These are phyloP conservation scores for Phasianus colchicus DNA, from an alignment of 2,113 vertebrate species.

Conservation along the genomic window DNA sequence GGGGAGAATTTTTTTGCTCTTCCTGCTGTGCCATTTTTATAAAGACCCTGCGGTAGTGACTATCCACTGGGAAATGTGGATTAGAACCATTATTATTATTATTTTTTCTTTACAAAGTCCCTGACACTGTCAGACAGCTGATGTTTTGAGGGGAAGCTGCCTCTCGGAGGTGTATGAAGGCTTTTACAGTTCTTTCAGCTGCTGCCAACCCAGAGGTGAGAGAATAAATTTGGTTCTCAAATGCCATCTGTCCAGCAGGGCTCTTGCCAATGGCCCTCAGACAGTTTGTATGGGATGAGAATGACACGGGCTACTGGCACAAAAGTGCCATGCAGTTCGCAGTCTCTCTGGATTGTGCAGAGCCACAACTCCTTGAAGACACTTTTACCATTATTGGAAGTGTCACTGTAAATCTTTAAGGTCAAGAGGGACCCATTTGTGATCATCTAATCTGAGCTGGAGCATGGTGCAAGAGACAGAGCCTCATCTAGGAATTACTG, in stretches of 20 bases:
- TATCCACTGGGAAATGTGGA: background rate
- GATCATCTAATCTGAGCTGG: background rate
- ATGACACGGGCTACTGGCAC: background rate
- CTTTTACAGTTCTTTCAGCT: background rate
- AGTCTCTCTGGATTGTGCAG: background rate
- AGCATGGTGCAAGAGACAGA: background rate
- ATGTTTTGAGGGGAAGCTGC: background rate
- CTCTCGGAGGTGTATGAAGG: background rate
- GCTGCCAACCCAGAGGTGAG: background rate
- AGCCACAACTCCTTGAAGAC: background rate
- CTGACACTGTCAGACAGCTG: background rate
- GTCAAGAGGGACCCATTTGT: background rate
- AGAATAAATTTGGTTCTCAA: background rate
- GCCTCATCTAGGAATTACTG: background rate
- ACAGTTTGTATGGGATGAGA: background rate
- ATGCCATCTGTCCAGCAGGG: background rate
- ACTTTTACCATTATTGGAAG: background rate
- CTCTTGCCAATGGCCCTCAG: background rate
- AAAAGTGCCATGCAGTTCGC: accelerated
- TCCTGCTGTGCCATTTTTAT: background rate
- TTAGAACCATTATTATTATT: background rate
- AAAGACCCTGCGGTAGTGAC: background rate
- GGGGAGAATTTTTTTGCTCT: background rate
- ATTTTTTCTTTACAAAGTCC: background rate
- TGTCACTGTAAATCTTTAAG: background rate